Conservation (phyloP, 2,888 invertebrate species). For the Diarsia mendica region DNA sequence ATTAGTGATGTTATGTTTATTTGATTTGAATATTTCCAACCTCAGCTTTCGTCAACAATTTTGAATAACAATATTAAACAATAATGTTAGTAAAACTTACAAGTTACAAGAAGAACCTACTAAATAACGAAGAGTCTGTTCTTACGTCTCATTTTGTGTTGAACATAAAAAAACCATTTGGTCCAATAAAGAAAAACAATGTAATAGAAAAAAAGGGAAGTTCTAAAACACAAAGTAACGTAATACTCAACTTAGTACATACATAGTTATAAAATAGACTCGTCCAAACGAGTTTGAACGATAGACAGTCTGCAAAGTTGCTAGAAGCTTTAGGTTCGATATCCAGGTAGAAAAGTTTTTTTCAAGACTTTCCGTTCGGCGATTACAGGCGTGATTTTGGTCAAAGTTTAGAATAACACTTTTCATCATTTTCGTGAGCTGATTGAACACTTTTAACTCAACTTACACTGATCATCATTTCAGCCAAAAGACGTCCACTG, state of each 20-base stretch:
- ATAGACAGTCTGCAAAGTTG: not conserved
- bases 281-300: not conserved
- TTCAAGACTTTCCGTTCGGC: not conserved
- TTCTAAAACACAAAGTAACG: not conserved
- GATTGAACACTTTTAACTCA: not conserved
- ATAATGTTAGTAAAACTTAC: not conserved
- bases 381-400: not conserved
- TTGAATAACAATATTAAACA: not conserved
- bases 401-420: not conserved
- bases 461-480: no score
- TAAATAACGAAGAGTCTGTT: no score
- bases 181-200: not conserved
- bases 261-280: not conserved
- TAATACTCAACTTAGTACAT: no score
- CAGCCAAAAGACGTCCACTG: no score
- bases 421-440: not conserved
- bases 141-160: not conserved
- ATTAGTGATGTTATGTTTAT: no score
- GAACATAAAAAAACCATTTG: not conserved
- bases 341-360: not conserved
- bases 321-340: not conserved
- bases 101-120: not conserved
- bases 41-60: not conserved
- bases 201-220: not conserved
- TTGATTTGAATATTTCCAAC: not conserved